Evolutionary conservation across 2,797 vertebrate genomes (phyloP), one percentile per base, ranked within the genome.

Genomic region (Crenuchus spilurus): DNA sequence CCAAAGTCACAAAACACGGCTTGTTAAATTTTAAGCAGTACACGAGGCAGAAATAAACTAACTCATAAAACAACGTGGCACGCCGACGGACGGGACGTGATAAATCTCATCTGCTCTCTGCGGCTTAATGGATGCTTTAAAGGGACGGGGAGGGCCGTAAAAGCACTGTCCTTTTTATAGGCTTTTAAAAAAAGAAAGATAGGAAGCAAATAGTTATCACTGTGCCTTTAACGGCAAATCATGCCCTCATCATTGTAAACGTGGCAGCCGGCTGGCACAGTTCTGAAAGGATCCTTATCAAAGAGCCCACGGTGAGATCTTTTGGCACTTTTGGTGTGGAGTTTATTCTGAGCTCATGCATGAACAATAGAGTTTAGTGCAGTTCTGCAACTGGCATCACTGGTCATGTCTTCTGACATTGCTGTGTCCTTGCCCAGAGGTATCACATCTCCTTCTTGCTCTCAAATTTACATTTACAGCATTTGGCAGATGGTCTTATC

Each of bases 1-100:
- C 66, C 76, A 78, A 78, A 78, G 66, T 80, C 79, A 71, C 63
- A 63, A 65, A 85, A 85, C 67, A 77, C 35, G 79, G 83, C 75
- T 74, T 74, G 86, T 88, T 87, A 87, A 87, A 88, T 84, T 84
- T 88, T 87, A 89, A 90, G 85, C 74, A 88, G 82, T 72, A 72
- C 9, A 64, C 80, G 78, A 57, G 10, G 80, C 75, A 71, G 85
- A 86, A 70, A 82, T 58, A 79, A 84, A 82, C 70, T 79, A 70
- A 81, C 33, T 73, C 77, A 84, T 85, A 83, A 84, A 89, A 85
- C 85, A 84, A 77, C 41, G 76, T 77, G 83, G 82, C 85, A 63
- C 60, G 64, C 67, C 24, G 71, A 80, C 48, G 66, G 80, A 71
- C 83, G 35, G 64, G 24, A 52, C 48, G 30, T 48, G 70, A 86